Evolutionary conservation across 1,140 invertebrate genomes (phyloP), one percentile per base, ranked within the genome.

Genomic region (Drosophila sproati): DNA sequence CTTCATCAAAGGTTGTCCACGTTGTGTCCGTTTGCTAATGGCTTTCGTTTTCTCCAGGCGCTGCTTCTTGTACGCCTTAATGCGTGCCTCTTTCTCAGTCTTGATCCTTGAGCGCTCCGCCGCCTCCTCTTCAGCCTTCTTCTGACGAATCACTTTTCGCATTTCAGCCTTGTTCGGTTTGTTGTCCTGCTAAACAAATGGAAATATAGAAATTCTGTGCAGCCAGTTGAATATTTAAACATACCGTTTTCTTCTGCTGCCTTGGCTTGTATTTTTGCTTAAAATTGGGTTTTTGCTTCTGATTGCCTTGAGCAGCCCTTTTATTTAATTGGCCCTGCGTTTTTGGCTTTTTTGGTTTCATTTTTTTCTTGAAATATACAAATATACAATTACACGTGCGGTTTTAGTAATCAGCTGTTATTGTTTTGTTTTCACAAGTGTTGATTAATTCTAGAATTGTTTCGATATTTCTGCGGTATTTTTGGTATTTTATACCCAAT

Each of bases 1-100:
- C 56, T 92, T 92, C 91, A 92, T 92, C 48, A 92, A 61, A 0
- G 91, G 91, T 51, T 92, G 91, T 0, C 91, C 91, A n/a, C 76
- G 78, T 20, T 92, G 77, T 0, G 91, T 92, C 29, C 71, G 78
- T 51, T 92, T 92, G 56, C 85, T 92, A 5, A 92, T 77, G 7
- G 70, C 82, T 74, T 92, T 92, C 4, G 91, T 90, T 31, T 77
- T 83, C 8, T 91, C 91, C 32, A 92, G 57, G 3, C 91, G 88
- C 45, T 92, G 77, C 51, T 92, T 75, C 29, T 92, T 92, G 45
- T 92, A 92, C 12, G 72, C 77, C 39, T 81, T 82, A 0, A 92
- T 73, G 8, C 78, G 80, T 10, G 77, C 78, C 51, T 91, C 83
- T 50, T 91, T 89, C 35, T 92, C 91, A 0, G 74, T 52, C n/a